Percentiles rank a stretch among this genome's conserved stretches.
Conservation (phyloP, 2,888 invertebrate genomes). For the Rhogogaster chlorosoma region DNA sequence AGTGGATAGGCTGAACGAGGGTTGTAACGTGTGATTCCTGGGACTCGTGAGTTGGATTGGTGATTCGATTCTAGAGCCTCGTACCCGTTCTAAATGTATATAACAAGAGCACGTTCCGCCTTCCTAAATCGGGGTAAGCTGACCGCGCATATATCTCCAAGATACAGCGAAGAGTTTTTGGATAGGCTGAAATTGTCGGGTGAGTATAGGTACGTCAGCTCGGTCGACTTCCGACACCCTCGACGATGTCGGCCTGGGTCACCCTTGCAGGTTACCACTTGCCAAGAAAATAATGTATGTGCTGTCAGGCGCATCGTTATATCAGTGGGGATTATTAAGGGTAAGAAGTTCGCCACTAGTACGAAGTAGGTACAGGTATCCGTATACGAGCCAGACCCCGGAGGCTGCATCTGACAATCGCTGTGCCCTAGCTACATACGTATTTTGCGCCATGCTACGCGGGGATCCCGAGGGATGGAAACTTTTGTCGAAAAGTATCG, state of each 20-base stretch:
- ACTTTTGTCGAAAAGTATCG: not conserved
- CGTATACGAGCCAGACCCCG: no score
- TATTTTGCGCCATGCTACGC: not conserved
- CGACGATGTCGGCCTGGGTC: not conserved
- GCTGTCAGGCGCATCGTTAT: constrained; percentile 68
- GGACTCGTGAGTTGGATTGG: constrained; percentile 39
- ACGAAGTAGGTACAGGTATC: not conserved
- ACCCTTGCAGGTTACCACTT: constrained; percentile 28
- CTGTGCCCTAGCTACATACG: not conserved
- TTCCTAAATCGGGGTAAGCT: constrained; percentile 48
- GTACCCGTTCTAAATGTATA: constrained; percentile 8
- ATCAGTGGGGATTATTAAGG: constrained; percentile 65
- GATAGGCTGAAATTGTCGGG: constrained; percentile 26
- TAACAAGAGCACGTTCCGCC: constrained; percentile 35
- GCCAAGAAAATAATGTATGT: constrained; percentile 63
- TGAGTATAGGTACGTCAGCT: constrained; percentile 13
- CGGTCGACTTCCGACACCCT: constrained; percentile 51
- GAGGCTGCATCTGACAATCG: constrained; percentile 37
- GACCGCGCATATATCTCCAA: constrained; percentile 52
- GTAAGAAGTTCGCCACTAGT: constrained; percentile 48
- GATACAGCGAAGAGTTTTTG: constrained; percentile 29
- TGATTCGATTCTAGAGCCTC: constrained; percentile 35
- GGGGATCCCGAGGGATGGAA: not conserved
- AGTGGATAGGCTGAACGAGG: constrained; percentile 51
- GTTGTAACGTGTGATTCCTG: constrained; percentile 43